Evolutionary conservation across 2,888 invertebrate species (phyloP).

Genomic region (Phalangium opilio): DNA sequence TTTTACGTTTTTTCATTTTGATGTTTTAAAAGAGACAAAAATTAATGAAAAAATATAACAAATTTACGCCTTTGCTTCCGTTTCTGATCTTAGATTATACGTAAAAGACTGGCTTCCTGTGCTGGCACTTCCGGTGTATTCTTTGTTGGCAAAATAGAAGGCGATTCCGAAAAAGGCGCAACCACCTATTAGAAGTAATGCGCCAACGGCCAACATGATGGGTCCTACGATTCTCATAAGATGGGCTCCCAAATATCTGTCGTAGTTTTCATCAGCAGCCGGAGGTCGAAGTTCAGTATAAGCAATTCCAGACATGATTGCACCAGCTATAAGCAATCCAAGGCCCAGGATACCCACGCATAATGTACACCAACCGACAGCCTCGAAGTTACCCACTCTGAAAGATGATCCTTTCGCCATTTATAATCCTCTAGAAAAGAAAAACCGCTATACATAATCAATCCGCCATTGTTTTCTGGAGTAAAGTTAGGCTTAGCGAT

Average conservation of each 20-base stretch:
- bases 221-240: constrained; percentile 20
- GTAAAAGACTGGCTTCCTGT: no score
- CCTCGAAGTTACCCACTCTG: constrained; percentile 10
- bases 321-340: constrained; percentile 19
- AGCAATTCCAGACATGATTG: constrained; percentile 19
- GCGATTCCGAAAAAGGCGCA: constrained; percentile 18
- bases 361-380: constrained; percentile 17
- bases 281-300: constrained; percentile 22
- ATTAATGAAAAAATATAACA: no score
- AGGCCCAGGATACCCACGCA: constrained; percentile 17
- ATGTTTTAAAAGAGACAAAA: no score
- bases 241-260: constrained; percentile 21
- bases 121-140: no score
- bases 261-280: constrained; percentile 20
- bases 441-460: no score
- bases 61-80: no score
- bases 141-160: constrained; percentile 7
- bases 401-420: no score
- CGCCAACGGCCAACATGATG: constrained; percentile 17
- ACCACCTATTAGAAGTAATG: constrained; percentile 15
- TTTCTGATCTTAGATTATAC: no score
- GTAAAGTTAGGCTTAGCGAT: no score
- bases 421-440: no score
- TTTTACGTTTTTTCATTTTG: no score
- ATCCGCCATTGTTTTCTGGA: no score